Evolutionary conservation across 64 coral and sea anemone genomes (phyloP).

Genomic region (Montipora efflorescens): DNA sequence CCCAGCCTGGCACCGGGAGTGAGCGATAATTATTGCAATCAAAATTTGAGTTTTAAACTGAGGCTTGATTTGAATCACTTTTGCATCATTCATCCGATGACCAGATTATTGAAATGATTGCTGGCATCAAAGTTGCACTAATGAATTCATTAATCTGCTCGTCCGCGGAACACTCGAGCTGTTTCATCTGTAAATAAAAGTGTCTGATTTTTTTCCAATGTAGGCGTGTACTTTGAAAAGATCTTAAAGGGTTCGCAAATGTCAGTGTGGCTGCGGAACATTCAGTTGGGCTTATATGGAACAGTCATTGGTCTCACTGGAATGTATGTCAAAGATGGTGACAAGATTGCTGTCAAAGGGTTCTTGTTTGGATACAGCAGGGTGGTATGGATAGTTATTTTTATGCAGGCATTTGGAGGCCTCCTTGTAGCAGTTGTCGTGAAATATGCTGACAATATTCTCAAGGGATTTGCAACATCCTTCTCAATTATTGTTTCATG

Average conservation of each 20-base stretch:
- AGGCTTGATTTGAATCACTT: too few species aligned
- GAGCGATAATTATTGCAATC: too few species aligned
- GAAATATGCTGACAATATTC: conserved; percentile 98
- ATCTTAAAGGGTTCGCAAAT: conserved; percentile 87
- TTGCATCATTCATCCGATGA: too few species aligned
- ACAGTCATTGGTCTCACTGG: conserved; percentile 79
- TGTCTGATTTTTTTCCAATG: not conserved
- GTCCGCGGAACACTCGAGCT: too few species aligned
- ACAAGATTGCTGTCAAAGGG: conserved; percentile 84
- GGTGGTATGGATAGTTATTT: conserved; percentile 91
- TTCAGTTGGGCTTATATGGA: conserved; percentile 89
- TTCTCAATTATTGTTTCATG: conserved; percentile 93
- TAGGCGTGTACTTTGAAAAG: conserved; percentile 99
- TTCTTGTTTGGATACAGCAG: conserved; percentile 82
- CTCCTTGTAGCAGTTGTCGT: conserved; percentile 94
- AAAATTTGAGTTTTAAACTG: too few species aligned
- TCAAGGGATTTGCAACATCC: conserved; percentile 98
- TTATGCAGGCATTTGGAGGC: conserved; percentile 96
- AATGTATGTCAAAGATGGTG: conserved; percentile 95
- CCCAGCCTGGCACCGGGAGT: too few species aligned
- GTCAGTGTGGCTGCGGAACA: conserved; percentile 94
- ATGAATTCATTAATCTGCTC: too few species aligned
- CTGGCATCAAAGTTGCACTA: too few species aligned
- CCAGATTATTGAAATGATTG: too few species aligned
- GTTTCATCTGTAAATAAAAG: not conserved